Conservation (phyloP, 2,888 invertebrate species). For the Tridacna crocea region DNA sequence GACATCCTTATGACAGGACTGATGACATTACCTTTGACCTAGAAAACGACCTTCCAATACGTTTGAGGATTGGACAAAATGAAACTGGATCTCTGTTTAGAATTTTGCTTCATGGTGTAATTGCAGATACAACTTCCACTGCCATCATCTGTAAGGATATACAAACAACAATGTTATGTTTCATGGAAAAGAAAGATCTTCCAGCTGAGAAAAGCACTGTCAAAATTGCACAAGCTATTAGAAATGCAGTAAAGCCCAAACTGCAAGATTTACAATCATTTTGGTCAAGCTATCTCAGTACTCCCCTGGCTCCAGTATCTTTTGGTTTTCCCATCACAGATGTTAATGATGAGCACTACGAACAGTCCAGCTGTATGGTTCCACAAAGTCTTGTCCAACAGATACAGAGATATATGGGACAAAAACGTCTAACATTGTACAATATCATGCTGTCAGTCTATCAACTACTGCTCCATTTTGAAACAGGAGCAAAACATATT, state of each 20-base stretch:
- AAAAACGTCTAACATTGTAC: constrained; percentile 35
- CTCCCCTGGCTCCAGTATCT: constrained; percentile 32
- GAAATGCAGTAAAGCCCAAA: constrained; percentile 29
- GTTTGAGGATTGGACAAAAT: constrained; percentile 41
- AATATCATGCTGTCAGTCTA: constrained; percentile 43
- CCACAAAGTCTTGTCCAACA: constrained; percentile 22
- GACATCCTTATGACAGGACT: constrained; percentile 23
- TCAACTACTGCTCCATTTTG: constrained; percentile 23
- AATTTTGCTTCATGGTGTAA: constrained; percentile 38
- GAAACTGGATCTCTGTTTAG: constrained; percentile 30
- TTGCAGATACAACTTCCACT: constrained; percentile 31
- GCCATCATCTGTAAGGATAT: constrained; percentile 47
- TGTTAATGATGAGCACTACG: constrained; percentile 23
- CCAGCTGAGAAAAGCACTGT: constrained; percentile 34
- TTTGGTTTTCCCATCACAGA: constrained; percentile 10
- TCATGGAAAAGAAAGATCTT: constrained; percentile 26
- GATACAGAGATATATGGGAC: constrained; percentile 19
- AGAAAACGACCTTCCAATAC: constrained; percentile 41
- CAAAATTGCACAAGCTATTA: constrained; percentile 27
- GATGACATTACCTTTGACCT: constrained; percentile 40
- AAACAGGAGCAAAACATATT: constrained; percentile 28
- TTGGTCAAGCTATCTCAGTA: constrained; percentile 35
- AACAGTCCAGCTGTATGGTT: constrained; percentile 29
- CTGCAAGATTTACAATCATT: constrained; percentile 33
- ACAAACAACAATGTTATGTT: constrained; percentile 33